Base-by-base conservation (phyloP, 2,113 vertebrate genomes). In the Mus spicilegus region DNA sequence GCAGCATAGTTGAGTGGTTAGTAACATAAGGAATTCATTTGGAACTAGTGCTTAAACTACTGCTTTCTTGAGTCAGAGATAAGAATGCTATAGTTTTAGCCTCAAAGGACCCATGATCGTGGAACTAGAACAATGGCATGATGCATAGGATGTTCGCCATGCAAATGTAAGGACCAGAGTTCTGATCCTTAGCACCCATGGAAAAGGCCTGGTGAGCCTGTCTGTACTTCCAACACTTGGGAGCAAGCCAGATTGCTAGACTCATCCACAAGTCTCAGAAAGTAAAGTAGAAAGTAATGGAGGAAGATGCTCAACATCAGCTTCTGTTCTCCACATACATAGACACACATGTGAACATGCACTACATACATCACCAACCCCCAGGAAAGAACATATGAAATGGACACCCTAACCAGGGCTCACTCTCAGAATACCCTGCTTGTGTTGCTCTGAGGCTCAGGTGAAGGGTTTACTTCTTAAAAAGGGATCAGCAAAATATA, bases 401-500 rank as follows among this genome's bases (percentile, higher is more conserved):
- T 26, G 28, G 17, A 13, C 0, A 22, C 3, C 8, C 56, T 28
- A 87, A 65, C 61, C 36, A 77, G 78, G 13, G 3, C 85, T 49
- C 7, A 20, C 36, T 81, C 63, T 95, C 28, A 86, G 61, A 58
- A 42, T n/a, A 26, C 90, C 49, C 33, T 51, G 72, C 61, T 54
- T 33, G 39, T 19, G 3, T 89, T 88, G 19, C 20, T 90, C 69
- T 88, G 16, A 95, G 81, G 12, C 33, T n/a, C 39, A 14, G 72
- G 49, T 67, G 80, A 94, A 76, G 22, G 22, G 19, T 67, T 93
- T 90, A 80, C 20, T 89, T 20, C 42, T 77, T 95, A n/a, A 86
- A 90, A 93, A 67, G 26, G 6, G 73, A 96, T 39, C 19, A 94
- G 5, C 28, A 80, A 93, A 93, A 92, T 63, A 87, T 0, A 78